These are phyloP conservation scores for Dryobota labecula DNA, from an alignment of 2,888 invertebrate genomes.

Conservation along the genomic window DNA sequence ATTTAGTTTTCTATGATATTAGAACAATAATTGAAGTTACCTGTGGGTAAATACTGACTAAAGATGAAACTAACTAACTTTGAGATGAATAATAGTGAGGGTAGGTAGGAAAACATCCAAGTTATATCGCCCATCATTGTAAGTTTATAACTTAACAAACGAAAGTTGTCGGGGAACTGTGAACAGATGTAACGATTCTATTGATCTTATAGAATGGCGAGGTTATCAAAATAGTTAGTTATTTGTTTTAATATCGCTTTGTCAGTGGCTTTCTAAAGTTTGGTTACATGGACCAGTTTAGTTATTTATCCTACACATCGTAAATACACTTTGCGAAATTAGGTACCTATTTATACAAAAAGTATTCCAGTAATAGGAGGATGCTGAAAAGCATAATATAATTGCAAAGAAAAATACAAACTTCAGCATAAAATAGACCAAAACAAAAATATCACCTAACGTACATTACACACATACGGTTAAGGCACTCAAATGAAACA, in stretches of 20 bases:
- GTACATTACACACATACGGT: neutral
- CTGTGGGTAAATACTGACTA: slow-evolving; percentile 45
- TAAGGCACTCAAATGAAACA: slow-evolving; percentile 33
- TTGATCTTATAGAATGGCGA: slow-evolving; percentile 46
- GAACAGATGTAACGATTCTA: slow-evolving; percentile 58
- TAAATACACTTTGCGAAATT: neutral
- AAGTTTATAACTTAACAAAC: slow-evolving; percentile 57
- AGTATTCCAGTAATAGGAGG: neutral
- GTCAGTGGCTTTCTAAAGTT: slow-evolving; percentile 24
- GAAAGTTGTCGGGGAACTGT: slow-evolving; percentile 54
- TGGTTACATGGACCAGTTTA: slow-evolving; percentile 6
- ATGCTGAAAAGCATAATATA: neutral
- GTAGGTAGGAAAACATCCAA: slow-evolving; percentile 59
- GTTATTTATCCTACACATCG: neutral
- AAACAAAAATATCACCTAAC: slow-evolving; percentile 1
- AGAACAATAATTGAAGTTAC: slow-evolving; percentile 45
- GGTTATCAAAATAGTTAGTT: slow-evolving; percentile 54
- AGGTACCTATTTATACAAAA: no score
- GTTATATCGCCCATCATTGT: slow-evolving; percentile 55
- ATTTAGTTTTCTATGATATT: slow-evolving; percentile 44
- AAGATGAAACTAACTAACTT: slow-evolving; percentile 51
- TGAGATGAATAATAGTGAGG: slow-evolving; percentile 55
- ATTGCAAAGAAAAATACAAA: neutral
- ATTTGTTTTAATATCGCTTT: slow-evolving; percentile 38
- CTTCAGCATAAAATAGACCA: neutral